A percentile compares a stretch with the other conserved stretches of the same genome.
Conservation (phyloP, 2,888 invertebrate species). For the Pyralis farinalis region DNA sequence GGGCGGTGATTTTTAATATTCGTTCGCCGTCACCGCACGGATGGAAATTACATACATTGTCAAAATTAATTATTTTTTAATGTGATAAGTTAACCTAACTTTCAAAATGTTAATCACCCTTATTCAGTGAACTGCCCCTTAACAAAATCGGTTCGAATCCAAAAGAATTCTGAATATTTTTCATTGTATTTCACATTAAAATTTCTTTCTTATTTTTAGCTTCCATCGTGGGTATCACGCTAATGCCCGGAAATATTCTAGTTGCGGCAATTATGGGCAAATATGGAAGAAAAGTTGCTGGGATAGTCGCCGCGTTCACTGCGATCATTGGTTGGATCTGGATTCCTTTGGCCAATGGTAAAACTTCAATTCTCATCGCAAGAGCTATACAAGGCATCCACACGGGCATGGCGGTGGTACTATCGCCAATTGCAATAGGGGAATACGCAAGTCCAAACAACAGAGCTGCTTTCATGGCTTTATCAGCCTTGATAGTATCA, state of each 20-base stretch:
- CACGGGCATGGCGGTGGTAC: conserved; percentile 73
- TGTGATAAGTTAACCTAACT: too few species aligned
- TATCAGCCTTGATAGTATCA: conserved; percentile 78
- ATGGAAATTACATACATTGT: too few species aligned
- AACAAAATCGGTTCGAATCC: too few species aligned
- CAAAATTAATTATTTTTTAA: too few species aligned
- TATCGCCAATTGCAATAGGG: conserved; percentile 72
- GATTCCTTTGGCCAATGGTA: conserved; percentile 40
- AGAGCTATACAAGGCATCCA: conserved; percentile 63
- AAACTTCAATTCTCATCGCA: conserved; percentile 48
- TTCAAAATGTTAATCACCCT: too few species aligned
- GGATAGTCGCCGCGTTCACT: conserved; percentile 61
- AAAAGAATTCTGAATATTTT: too few species aligned
- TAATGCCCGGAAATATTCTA: conserved; percentile 39
- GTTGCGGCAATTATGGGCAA: conserved; percentile 59
- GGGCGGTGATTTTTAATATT: too few species aligned
- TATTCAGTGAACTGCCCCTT: too few species aligned
- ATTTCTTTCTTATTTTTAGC: conserved; percentile 29
- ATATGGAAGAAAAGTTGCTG: conserved; percentile 69
- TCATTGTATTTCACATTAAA: not conserved
- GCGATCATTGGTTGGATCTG: conserved; percentile 71
- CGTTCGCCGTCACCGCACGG: too few species aligned
- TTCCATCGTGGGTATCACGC: conserved; percentile 38
- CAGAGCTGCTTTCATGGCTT: conserved; percentile 79
- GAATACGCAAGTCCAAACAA: conserved; percentile 77